Conservation (phyloP, 2,888 invertebrate genomes). For the Eristalis arbustorum region DNA sequence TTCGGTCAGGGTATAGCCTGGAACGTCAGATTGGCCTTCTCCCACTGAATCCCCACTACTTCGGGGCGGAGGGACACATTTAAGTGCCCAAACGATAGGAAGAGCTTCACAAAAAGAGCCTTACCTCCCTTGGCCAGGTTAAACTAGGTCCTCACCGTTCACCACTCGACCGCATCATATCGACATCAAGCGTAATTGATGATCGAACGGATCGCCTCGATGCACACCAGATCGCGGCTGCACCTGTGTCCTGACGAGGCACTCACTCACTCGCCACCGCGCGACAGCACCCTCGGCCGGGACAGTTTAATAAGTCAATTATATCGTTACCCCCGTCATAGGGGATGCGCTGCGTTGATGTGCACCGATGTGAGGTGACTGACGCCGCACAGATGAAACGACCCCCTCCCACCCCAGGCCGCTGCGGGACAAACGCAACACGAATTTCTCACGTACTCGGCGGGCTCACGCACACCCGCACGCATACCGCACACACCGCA, state of each 20-base stretch:
- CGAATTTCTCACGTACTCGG: conserved; percentile 26
- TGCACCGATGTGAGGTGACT: conserved; percentile 27
- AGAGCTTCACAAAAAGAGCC: too few relatives aligned
- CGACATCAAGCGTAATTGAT: conserved; percentile 47
- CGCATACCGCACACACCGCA: conserved; percentile 42
- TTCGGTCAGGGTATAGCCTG: too few relatives aligned
- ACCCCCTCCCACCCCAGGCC: not conserved
- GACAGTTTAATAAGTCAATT: conserved; percentile 50
- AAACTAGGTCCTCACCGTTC: not conserved
- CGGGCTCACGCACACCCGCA: conserved; percentile 32
- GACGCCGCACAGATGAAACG: conserved; percentile 14
- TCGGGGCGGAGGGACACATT: too few relatives aligned
- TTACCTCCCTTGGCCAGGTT: too few relatives aligned
- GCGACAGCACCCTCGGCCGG: too few relatives aligned
- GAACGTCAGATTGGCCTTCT: too few relatives aligned
- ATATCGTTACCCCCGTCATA: conserved; percentile 24
- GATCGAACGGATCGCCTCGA: conserved; percentile 20
- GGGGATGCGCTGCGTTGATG: conserved; percentile 8
- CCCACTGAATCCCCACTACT: too few relatives aligned
- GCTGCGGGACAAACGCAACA: not conserved
- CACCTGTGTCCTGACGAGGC: conserved; percentile 31
- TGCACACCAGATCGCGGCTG: conserved; percentile 3
- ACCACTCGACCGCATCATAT: conserved; percentile 17
- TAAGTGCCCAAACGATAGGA: too few relatives aligned
- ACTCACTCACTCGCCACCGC: not conserved